Percentiles rank a stretch among this genome's conserved stretches.
These are phyloP conservation scores for Drosophila diplacantha DNA, from an alignment of 2,888 invertebrate genomes.

Conservation along the genomic window DNA sequence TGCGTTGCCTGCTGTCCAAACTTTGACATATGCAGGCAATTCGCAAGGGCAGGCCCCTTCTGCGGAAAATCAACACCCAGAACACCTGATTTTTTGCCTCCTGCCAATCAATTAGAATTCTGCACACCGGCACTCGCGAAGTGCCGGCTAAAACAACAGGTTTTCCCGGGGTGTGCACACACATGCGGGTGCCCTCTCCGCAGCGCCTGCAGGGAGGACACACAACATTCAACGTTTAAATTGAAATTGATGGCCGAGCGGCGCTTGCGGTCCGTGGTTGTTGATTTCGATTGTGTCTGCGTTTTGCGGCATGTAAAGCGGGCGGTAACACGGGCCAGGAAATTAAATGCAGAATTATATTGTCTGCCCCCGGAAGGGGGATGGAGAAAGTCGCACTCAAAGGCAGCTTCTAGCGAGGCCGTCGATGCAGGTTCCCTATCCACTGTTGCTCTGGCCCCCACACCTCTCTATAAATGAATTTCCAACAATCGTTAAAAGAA, in stretches of 20 bases:
- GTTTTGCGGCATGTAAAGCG: constrained; percentile 26
- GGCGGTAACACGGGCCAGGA: constrained; percentile 21
- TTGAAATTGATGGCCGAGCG: constrained; percentile 64
- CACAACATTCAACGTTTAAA: constrained; percentile 58
- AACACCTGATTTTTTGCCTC: constrained; percentile 16
- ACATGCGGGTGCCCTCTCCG: constrained; percentile 8
- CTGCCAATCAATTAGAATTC: constrained; percentile 65
- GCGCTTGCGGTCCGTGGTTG: constrained; percentile 36
- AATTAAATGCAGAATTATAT: constrained; percentile 59
- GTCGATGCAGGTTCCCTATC: constrained; percentile 10
- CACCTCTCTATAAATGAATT: constrained; percentile 35
- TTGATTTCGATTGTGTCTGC: constrained; percentile 26
- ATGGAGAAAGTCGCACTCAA: constrained; percentile 12
- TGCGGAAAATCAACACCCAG: constrained; percentile 54
- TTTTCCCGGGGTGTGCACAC: constrained; percentile 21
- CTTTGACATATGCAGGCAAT: constrained; percentile 67
- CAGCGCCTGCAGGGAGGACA: constrained; percentile 50
- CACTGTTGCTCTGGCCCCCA: not conserved
- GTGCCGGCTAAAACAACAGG: constrained; percentile 49
- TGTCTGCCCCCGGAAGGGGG: constrained; percentile 21
- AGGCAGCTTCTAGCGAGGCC: not conserved
- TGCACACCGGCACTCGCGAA: constrained; percentile 33
- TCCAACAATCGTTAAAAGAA: constrained; percentile 48
- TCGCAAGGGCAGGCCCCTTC: not conserved
- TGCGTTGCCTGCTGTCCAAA: constrained; percentile 71